Conservation (phyloP, 2,113 vertebrate species). For the Himantopus leucocephalus region DNA sequence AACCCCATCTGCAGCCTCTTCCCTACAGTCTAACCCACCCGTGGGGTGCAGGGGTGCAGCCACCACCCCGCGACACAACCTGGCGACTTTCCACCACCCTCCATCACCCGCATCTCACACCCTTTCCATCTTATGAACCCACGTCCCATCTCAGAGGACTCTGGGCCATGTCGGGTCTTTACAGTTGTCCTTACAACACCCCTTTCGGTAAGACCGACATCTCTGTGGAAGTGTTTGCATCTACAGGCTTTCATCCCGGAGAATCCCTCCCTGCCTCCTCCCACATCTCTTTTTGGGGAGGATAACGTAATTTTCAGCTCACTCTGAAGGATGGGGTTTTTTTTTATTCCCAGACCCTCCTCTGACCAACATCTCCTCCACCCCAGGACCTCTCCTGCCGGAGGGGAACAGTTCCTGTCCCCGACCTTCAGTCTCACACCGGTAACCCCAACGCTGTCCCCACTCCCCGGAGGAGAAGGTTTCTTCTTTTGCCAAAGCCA, state of each 20-base stretch:
- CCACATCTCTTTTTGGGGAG: conserved; percentile 1
- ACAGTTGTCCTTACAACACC: conserved; percentile 43
- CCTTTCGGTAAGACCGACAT: not conserved
- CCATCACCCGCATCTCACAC: not conserved
- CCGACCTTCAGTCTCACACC: conserved; percentile 31
- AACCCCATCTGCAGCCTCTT: not conserved
- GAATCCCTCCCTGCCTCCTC: conserved; percentile 14
- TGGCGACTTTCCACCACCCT: not conserved
- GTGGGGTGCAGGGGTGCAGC: not conserved
- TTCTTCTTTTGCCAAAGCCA: not conserved
- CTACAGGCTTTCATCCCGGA: conserved; percentile 43
- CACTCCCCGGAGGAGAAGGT: not conserved
- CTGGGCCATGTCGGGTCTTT: not conserved
- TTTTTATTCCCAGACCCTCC: not conserved
- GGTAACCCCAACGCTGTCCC: not conserved
- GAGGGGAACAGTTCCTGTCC: not conserved
- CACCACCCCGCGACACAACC: not conserved
- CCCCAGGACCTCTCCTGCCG: not conserved
- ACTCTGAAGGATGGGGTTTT: not conserved
- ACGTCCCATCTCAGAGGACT: not conserved
- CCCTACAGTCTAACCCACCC: not conserved
- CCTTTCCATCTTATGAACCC: not conserved
- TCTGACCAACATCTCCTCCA: not conserved
- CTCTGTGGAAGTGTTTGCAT: conserved; percentile 12
- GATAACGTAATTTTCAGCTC: conserved; percentile 26